Evolutionary conservation across 1,140 invertebrate species (phyloP).

Genomic region (Diploscapter pachys): DNA sequence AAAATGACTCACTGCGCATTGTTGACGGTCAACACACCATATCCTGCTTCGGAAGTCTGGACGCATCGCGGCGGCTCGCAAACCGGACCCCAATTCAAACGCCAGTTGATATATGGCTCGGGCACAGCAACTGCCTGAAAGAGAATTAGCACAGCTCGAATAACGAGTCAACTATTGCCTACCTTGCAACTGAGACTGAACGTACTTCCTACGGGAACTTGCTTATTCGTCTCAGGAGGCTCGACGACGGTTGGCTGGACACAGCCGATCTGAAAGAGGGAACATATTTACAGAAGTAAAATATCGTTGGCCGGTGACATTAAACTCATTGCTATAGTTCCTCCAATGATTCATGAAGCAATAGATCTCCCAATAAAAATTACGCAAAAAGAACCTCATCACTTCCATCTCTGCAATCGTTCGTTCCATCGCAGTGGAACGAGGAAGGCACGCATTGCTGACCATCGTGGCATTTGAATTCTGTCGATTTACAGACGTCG

Average conservation of each 20-base stretch:
- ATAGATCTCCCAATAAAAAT: neutral
- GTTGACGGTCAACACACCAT: conserved; percentile 75
- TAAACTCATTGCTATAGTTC: no score
- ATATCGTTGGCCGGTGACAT: no score
- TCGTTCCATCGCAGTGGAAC: conserved; percentile 85
- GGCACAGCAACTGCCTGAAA: conserved; percentile 77
- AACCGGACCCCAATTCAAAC: conserved; percentile 93
- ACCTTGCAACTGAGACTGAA: conserved; percentile 73
- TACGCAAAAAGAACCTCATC: conserved; percentile 22
- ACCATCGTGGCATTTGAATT: conserved; percentile 75
- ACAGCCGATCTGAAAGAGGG: conserved; percentile 52
- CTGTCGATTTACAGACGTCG: conserved; percentile 70
- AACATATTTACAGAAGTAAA: no score
- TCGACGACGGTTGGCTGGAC: conserved; percentile 58
- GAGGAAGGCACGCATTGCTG: conserved; percentile 85
- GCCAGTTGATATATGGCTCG: conserved; percentile 85
- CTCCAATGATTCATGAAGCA: neutral
- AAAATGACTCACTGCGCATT: conserved; percentile 51
- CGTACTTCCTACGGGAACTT: conserved; percentile 66
- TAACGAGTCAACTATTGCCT: neutral
- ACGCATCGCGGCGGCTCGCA: conserved; percentile 66
- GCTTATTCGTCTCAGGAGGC: conserved; percentile 49
- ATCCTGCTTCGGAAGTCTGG: conserved; percentile 73
- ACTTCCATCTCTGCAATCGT: conserved; percentile 70
- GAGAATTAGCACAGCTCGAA: neutral